Evolutionary conservation across 2,888 invertebrate genomes (phyloP).

Genomic region (Phortica okadai): DNA sequence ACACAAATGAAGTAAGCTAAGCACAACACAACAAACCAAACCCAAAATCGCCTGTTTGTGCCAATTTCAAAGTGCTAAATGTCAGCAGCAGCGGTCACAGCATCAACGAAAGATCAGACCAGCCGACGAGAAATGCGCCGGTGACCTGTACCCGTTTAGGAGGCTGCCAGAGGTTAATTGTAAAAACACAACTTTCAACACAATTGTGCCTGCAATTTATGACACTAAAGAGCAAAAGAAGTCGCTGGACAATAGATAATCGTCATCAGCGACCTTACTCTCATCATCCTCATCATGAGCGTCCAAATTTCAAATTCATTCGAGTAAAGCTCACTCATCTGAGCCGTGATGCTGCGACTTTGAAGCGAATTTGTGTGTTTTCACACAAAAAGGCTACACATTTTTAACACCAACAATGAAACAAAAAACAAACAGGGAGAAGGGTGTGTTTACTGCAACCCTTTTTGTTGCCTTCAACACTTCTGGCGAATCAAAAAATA

Average conservation of each 20-base stretch:
- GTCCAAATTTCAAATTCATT: background rate
- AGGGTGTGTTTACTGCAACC: slow-evolving; percentile 35
- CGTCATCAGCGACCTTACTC: background rate
- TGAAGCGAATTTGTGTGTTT: background rate
- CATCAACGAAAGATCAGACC: background rate
- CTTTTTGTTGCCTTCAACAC: slow-evolving; percentile 35
- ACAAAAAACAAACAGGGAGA: background rate
- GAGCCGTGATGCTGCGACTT: background rate
- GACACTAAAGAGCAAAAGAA: background rate
- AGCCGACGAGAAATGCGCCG: background rate
- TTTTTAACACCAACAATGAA: background rate
- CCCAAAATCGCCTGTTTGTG: background rate
- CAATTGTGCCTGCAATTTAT: slow-evolving; percentile 21
- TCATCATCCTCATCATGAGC: background rate
- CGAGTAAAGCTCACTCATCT: background rate
- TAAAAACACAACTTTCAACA: slow-evolving; percentile 4
- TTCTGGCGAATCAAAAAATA: background rate
- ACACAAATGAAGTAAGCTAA: background rate
- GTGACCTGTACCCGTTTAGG: background rate
- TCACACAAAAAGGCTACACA: slow-evolving; percentile 25
- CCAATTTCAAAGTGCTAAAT: background rate
- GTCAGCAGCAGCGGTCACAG: background rate
- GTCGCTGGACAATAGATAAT: background rate
- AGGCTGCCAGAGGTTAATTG: background rate
- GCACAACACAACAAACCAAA: background rate